Conservation (phyloP, 2,113 vertebrate species). For the Oncorhynchus gorbuscha region DNA sequence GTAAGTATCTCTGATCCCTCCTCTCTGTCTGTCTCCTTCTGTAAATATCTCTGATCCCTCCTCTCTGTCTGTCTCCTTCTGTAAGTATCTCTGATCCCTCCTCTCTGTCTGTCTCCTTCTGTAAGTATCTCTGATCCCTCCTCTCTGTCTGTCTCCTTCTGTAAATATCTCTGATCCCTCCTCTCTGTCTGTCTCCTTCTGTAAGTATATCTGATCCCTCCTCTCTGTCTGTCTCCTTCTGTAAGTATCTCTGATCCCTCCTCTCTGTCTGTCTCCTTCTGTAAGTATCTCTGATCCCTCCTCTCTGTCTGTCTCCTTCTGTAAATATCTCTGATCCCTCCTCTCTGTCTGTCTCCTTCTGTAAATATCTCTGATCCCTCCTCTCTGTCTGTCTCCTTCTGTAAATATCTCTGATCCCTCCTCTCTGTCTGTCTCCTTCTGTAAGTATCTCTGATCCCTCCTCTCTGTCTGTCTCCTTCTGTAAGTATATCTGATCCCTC, state of each 20-base stretch:
- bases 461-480: not conserved
- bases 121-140: no score
- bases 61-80: not conserved
- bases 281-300: constrained; percentile 6
- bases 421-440: not conserved
- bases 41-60: not conserved
- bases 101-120: no score
- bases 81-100: not conserved
- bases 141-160: not conserved
- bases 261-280: not conserved
- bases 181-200: not conserved
- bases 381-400: no score
- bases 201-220: no score
- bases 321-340: not conserved
- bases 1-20: constrained; percentile 6
- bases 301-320: constrained; percentile 16
- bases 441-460: not conserved
- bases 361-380: not conserved
- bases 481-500: no score
- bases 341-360: not conserved
- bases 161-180: not conserved
- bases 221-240: not conserved
- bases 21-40: constrained; percentile 16
- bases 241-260: not conserved
- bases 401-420: no score